These are phyloP conservation scores for Corbicula japonica DNA, from an alignment of 2,888 invertebrate genomes.

Conservation along the genomic window DNA sequence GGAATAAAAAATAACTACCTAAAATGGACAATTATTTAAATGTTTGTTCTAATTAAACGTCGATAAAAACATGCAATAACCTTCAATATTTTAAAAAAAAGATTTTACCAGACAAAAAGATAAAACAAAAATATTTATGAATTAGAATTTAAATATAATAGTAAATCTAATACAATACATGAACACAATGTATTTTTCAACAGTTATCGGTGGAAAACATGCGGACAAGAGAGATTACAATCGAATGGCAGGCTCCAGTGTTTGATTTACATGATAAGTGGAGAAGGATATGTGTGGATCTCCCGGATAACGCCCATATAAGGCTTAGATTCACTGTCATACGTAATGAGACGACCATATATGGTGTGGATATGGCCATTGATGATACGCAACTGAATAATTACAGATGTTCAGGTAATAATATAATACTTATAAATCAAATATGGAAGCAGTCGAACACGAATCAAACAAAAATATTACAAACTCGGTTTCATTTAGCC, in stretches of 20 bases:
- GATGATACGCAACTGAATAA: conserved; percentile 73
- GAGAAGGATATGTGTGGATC: conserved; percentile 67
- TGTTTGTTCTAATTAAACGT: too few relatives aligned
- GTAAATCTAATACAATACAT: too few relatives aligned
- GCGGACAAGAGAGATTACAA: conserved; percentile 7
- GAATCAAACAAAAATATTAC: too few relatives aligned
- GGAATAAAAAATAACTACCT: too few relatives aligned
- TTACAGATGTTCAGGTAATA: conserved; percentile 60
- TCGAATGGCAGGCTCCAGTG: conserved; percentile 49
- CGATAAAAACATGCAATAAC: too few relatives aligned
- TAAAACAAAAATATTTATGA: too few relatives aligned
- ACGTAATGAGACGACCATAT: conserved; percentile 50
- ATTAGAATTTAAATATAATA: too few relatives aligned
- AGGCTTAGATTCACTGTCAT: conserved; percentile 69
- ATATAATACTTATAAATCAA: background rate
- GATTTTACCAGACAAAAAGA: too few relatives aligned
- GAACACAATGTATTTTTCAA: too few relatives aligned
- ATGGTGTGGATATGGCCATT: conserved; percentile 75
- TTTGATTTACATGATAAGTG: conserved; percentile 67
- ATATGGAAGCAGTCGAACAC: background rate
- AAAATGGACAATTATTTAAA: too few relatives aligned
- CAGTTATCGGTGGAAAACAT: conserved; percentile 42
- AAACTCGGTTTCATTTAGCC: too few relatives aligned
- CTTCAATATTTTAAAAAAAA: too few relatives aligned
- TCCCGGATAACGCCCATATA: conserved; percentile 66